Percentiles rank a stretch among this genome's conserved stretches.
Evolutionary conservation across 2,797 vertebrate species (phyloP).

Genomic region (Microchirus variegatus): DNA sequence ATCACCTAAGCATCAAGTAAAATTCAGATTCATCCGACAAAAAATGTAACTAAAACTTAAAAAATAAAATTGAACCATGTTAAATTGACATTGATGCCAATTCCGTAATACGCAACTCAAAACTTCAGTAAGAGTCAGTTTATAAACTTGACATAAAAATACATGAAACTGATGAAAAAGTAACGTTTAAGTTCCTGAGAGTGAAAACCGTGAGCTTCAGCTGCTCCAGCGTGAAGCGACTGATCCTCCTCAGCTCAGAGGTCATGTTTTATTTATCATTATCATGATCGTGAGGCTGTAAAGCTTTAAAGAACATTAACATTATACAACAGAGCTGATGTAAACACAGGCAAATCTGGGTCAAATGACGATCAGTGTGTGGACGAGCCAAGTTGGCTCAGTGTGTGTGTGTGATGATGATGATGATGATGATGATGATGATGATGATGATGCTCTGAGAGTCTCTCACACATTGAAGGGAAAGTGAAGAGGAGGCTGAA

Average conservation of each 20-base stretch:
- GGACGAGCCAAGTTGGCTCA: slow-evolving; percentile 73
- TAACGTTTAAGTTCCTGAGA: too few species aligned
- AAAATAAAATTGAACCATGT: too few species aligned
- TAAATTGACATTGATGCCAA: too few species aligned
- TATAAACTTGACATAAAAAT: too few species aligned
- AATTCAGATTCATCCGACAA: too few species aligned
- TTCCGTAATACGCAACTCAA: too few species aligned
- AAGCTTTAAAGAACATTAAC: slow-evolving; percentile 24
- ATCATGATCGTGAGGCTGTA: background rate
- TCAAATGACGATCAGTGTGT: slow-evolving; percentile 37
- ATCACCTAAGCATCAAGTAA: too few species aligned
- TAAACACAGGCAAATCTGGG: slow-evolving; percentile 45
- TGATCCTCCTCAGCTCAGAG: background rate
- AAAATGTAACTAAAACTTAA: too few species aligned
- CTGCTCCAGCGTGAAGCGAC: too few species aligned
- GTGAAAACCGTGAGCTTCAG: too few species aligned
- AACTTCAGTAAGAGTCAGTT: too few species aligned
- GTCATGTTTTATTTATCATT: slow-evolving; percentile 1
- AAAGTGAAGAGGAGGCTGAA: slow-evolving; percentile 66
- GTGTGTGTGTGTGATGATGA: background rate
- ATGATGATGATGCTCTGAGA: slow-evolving; percentile 55
- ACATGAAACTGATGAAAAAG: too few species aligned
- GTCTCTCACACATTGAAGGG: slow-evolving; percentile 57
- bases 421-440: background rate
- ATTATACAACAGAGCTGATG: slow-evolving; percentile 11